A percentile compares a stretch with the other conserved stretches of the same genome.
These are phyloP conservation scores for Brenthis daphne DNA, from an alignment of 2,888 invertebrate genomes.

Conservation along the genomic window DNA sequence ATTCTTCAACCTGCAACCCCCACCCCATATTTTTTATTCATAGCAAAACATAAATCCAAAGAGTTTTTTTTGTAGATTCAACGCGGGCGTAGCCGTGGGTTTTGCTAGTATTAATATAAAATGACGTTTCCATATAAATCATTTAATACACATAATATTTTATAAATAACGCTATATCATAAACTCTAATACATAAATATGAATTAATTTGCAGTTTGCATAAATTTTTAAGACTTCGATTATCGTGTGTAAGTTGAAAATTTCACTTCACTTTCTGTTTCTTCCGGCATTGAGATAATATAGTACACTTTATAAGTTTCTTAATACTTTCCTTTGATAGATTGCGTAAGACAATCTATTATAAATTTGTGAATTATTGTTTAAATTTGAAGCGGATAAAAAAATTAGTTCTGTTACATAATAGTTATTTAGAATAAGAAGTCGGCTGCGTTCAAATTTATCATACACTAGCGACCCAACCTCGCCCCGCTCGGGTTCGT, in stretches of 20 bases:
- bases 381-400: no score
- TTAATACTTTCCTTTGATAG: constrained; percentile 12
- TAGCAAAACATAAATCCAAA: no score
- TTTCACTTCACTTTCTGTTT: constrained; percentile 26
- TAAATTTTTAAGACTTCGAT: constrained; percentile 11
- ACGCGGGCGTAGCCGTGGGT: no score
- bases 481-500: no score
- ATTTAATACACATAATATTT: constrained; percentile 4
- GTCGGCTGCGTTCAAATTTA: no score
- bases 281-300: constrained; percentile 12
- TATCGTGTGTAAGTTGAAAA: constrained; percentile 3
- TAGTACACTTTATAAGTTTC: constrained; percentile 3
- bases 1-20: no score
- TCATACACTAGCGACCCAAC: no score
- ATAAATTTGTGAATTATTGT: not conserved
- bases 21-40: no score
- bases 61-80: no score
- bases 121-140: not conserved
- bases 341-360: constrained; percentile 17
- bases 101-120: no score
- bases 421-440: no score
- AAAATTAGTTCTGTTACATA: no score
- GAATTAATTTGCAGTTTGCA: constrained; percentile 21
- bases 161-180: constrained; percentile 2
- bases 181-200: not conserved